These are phyloP conservation scores for Araneus ventricosus DNA, from an alignment of 1,140 invertebrate genomes.

Conservation along the genomic window DNA sequence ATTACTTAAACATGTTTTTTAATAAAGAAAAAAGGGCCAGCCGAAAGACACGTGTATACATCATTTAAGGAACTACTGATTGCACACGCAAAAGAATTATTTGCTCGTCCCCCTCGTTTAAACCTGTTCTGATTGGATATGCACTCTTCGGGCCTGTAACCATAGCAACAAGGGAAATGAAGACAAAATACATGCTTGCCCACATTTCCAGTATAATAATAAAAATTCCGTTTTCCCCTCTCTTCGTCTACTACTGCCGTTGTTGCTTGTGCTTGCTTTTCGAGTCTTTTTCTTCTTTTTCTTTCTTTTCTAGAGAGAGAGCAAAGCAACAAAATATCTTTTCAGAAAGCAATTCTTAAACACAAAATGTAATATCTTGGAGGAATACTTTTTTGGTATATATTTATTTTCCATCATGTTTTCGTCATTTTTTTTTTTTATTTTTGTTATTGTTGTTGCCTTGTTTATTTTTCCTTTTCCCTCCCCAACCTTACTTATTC, in stretches of 20 bases:
- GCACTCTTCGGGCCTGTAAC: constrained; percentile 68
- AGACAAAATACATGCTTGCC: constrained; percentile 72
- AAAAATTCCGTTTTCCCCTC: constrained; percentile 70
- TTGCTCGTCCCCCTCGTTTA: constrained; percentile 62
- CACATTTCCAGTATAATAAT: constrained; percentile 69
- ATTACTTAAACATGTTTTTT: constrained; percentile 14
- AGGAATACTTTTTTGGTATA: constrained; percentile 64
- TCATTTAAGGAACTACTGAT: constrained; percentile 35
- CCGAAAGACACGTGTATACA: constrained; percentile 6
- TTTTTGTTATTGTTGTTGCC: neutral
- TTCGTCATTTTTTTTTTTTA: constrained; percentile 53
- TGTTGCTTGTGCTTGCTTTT: constrained; percentile 6
- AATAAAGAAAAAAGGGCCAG: neutral
- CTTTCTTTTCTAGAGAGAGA: neutral
- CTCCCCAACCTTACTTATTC: constrained; percentile 31
- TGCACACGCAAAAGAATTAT: constrained; percentile 59
- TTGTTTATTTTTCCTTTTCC: constrained; percentile 34
- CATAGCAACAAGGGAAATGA: constrained; percentile 74
- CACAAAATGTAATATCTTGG: constrained; percentile 73
- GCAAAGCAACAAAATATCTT: constrained; percentile 74
- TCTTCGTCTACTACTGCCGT: constrained; percentile 24
- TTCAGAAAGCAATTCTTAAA: constrained; percentile 73
- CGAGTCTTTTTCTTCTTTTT: neutral
- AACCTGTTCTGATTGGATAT: constrained; percentile 71
- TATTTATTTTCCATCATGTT: constrained; percentile 75